These are phyloP conservation scores for Apeltes quadracus DNA, from an alignment of 2,113 vertebrate species.

Conservation along the genomic window DNA sequence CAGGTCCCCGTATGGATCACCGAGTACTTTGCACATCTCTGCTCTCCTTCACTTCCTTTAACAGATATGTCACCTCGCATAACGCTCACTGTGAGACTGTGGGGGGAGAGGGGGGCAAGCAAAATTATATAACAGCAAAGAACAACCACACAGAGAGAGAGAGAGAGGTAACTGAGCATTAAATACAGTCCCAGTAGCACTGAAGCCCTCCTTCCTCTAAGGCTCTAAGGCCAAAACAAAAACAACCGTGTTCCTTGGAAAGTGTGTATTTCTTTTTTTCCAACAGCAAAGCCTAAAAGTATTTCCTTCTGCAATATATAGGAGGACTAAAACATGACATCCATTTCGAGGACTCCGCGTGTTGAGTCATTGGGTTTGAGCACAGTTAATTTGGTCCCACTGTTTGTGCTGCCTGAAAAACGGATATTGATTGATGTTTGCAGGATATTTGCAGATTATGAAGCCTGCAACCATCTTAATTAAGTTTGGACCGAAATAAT, in stretches of 20 bases:
- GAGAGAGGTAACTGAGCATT: slow-evolving; percentile 1
- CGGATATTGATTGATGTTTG: neutral
- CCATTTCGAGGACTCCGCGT: neutral
- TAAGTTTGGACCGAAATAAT: neutral
- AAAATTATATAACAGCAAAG: neutral
- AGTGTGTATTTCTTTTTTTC: neutral
- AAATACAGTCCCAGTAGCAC: slow-evolving; percentile 7
- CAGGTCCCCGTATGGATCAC: slow-evolving; percentile 49
- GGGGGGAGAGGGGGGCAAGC: neutral
- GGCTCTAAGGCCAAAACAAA: neutral
- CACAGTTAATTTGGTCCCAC: neutral
- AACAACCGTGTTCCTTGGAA: neutral
- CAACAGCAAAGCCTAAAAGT: neutral
- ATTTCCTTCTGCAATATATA: too few species aligned
- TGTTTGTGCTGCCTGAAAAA: neutral
- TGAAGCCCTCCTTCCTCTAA: neutral
- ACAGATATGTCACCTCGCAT: slow-evolving; percentile 55
- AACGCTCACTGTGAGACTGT: neutral
- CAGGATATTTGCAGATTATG: neutral
- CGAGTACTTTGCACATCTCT: slow-evolving; percentile 51
- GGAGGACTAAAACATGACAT: neutral
- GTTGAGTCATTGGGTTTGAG: neutral
- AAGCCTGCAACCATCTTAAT: neutral
- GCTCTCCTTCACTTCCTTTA: slow-evolving; percentile 25
- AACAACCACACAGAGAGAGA: neutral